These are phyloP conservation scores for Drosophila bocqueti DNA, from an alignment of 1,140 invertebrate species.

Conservation along the genomic window DNA sequence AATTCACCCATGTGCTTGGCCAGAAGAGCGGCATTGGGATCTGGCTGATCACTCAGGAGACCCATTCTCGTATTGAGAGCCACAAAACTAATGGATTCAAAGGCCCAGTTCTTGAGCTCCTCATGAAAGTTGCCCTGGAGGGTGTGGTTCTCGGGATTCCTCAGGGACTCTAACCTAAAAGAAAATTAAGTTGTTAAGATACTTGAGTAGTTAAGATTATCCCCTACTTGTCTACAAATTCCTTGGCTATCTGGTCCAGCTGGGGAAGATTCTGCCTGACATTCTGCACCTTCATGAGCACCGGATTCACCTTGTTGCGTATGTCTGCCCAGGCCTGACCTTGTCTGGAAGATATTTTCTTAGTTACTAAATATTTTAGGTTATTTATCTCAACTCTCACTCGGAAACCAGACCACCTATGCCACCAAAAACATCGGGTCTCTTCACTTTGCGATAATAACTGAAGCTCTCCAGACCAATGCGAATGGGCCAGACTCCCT, in stretches of 20 bases:
- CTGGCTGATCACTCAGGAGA: slow-evolving; percentile 85
- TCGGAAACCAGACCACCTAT: slow-evolving; percentile 67
- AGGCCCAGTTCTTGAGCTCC: slow-evolving; percentile 89
- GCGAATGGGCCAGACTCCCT: slow-evolving; percentile 80
- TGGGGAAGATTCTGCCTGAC: slow-evolving; percentile 64
- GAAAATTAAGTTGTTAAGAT: not conserved
- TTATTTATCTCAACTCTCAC: slow-evolving; percentile 22
- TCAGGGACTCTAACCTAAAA: slow-evolving; percentile 86
- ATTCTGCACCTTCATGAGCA: slow-evolving; percentile 74
- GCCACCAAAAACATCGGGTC: slow-evolving; percentile 72
- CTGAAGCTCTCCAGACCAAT: slow-evolving; percentile 67
- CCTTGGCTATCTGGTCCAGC: slow-evolving; percentile 65
- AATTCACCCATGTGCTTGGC: slow-evolving; percentile 88
- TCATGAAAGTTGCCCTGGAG: slow-evolving; percentile 87
- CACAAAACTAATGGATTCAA: slow-evolving; percentile 90
- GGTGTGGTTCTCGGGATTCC: slow-evolving; percentile 85
- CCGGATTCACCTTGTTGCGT: slow-evolving; percentile 74
- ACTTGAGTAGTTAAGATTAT: not conserved
- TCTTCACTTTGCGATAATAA: slow-evolving; percentile 67
- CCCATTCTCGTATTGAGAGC: slow-evolving; percentile 86
- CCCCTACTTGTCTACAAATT: slow-evolving; percentile 66
- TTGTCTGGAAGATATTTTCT: slow-evolving; percentile 36
- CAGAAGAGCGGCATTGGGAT: slow-evolving; percentile 84
- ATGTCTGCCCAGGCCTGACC: slow-evolving; percentile 69
- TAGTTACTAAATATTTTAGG: not conserved